Evolutionary conservation across 2,113 vertebrate species (phyloP), one percentile per base, ranked within the genome.

Genomic region (Carassius auratus): DNA sequence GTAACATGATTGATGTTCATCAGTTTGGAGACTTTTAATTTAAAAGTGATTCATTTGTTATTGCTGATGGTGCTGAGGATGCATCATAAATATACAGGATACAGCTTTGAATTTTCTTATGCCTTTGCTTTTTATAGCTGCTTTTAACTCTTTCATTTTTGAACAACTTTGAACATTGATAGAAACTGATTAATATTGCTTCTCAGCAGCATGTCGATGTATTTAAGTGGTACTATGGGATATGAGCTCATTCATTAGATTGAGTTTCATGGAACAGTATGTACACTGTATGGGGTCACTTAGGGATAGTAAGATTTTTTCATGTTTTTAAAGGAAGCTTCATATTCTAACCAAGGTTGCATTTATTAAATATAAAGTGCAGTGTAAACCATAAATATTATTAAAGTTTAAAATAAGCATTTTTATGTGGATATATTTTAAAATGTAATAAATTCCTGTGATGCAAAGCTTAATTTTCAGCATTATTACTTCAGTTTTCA

Each of bases 11-110:
- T 38, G 17, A 38, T 38, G 0, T 71, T 71, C 19, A n/a, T 73
- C 69, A 42, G 33, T 71, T 71, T 38, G 33, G 33, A 38, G 36
- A 19, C 69, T n/a, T 73, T 73, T 73, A 10, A 75, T 75, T 74
- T 23, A 15, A 26, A 23, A 73, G 69, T 50, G 6, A 50, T 26
- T 4, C 1, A 75, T 48, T 50, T 48, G 42, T 50, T 75, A 75
- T 75, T 8, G n/a, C 42, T 75, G 73, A 74, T 26, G 73, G 4
- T 66, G 33, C 42, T 75, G 73, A 74, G 15, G 73, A 1, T 66
- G 33, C 21, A 4, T 45, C 69, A 6, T 36, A 17, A 71, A 21
- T 23, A n/a, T 48, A 71, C 21, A 71, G 33, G 33, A 71, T 10
- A 10, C 42, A 23, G 71, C 19, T 42, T 71, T 21, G 33, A 10